A percentile compares a stretch with the other conserved stretches of the same genome.
Evolutionary conservation across 2,113 vertebrate species (phyloP).

Genomic region (Apeltes quadracus): DNA sequence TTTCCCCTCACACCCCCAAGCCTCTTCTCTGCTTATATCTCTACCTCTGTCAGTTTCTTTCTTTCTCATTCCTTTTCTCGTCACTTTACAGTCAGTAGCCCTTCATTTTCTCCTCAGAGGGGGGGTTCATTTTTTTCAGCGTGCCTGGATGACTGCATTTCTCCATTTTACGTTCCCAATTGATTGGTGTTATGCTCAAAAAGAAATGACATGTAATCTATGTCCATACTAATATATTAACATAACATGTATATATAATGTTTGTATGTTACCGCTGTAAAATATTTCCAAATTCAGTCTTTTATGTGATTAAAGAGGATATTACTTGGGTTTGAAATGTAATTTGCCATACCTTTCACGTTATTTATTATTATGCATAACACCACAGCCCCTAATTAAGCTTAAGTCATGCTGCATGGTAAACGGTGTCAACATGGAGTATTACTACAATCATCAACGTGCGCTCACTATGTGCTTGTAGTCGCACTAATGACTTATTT

Average conservation of each 20-base stretch:
- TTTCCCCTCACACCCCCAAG: neutral
- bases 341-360: constrained; percentile 24
- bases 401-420: constrained; percentile 36
- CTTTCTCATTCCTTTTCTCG: constrained; percentile 37
- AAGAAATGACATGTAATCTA: neutral
- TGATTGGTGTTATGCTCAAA: neutral
- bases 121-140: neutral
- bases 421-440: constrained; percentile 40
- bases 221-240: neutral
- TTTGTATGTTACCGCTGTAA: neutral
- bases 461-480: constrained; percentile 17
- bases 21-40: constrained; percentile 31
- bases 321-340: constrained; percentile 31
- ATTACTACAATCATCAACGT: constrained; percentile 31
- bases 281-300: constrained; percentile 9
- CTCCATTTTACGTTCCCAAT: neutral
- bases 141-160: neutral
- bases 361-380: constrained; percentile 44
- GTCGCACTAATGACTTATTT: constrained; percentile 35
- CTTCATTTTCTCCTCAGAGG: constrained; percentile 24
- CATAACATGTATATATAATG: neutral
- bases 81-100: constrained; percentile 11
- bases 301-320: constrained; percentile 19
- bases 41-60: constrained; percentile 29
- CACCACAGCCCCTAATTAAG: constrained; percentile 26